Evolutionary conservation across 2,113 vertebrate genomes (phyloP), one percentile per base, ranked within the genome.

Genomic region (Notothenia rossii): DNA sequence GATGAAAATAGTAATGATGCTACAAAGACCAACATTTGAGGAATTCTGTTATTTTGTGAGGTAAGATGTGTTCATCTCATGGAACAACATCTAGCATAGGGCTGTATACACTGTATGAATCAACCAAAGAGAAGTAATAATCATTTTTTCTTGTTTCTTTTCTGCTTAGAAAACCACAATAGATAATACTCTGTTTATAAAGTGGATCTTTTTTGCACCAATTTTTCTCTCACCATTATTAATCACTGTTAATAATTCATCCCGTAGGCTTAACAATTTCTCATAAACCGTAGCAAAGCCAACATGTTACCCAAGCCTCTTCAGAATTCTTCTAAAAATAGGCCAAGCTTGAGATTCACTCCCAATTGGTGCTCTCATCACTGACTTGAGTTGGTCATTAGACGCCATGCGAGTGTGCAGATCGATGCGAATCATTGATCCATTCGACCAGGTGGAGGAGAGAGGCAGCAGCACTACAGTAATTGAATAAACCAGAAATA

Each of bases 341-440:
- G 58, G 46, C 51, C 36, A 0, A 18, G 12, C 65, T 82, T 74
- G 51, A 87, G 83, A 60, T 80, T 83, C 72, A 82, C 71, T 81
- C 65, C 55, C 77, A 81, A 72, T 88, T 77, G 85, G 71, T 73
- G 82, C 83, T 69, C 76, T 84, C 86, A 83, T 80, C 88, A 69
- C 77, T 69, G 77, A 66, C 74, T 84, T 18, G 63, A 88, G 82
- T 80, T 84, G 54, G 86, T 89, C 88, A 85, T 90, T 79, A 89
- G 82, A 88, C 12, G 40, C 83, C 48, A 62, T 68, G 40, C 5
- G 49, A 91, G 86, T 74, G 50, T 61, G 60, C 61, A 5, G 88
- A 90, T 93, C 92, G 78, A 92, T 92, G 59, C 29, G 29, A 70
- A 72, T 61, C 59, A 90, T 89, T 89, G 90, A 92, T 91, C 77